A percentile compares a stretch with the other conserved stretches of the same genome.
phyloP scores from a whole-genome alignment of 1,140 invertebrate species.

The Musca vetustissima region DNA sequence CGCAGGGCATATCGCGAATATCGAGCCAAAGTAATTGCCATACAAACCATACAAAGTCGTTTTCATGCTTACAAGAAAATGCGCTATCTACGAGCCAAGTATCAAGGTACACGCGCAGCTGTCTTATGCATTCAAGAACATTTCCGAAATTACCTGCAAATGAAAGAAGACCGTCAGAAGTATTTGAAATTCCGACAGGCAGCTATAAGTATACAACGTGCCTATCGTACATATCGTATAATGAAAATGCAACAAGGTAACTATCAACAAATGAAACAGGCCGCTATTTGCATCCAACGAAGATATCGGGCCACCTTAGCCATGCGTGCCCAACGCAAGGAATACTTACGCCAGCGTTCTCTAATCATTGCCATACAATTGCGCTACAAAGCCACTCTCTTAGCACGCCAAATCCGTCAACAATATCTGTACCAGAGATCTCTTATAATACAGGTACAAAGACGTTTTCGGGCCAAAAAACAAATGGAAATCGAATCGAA shows the following conservation, averaged over 20 bases:
- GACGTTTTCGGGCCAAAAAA: conserved; percentile 56
- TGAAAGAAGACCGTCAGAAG: conserved; percentile 33
- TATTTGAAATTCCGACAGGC: conserved; percentile 38
- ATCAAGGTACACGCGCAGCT: conserved; percentile 26
- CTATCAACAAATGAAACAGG: conserved; percentile 30
- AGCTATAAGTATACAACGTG: conserved; percentile 40
- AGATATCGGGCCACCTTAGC: conserved; percentile 43
- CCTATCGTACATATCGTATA: conserved; percentile 33
- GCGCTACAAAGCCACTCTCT: conserved; percentile 27
- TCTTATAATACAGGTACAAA: conserved; percentile 58
- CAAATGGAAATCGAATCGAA: conserved; percentile 36
- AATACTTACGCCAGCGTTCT: conserved; percentile 39
- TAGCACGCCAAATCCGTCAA: conserved; percentile 33
- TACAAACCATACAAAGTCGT: conserved; percentile 32
- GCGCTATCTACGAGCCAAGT: conserved; percentile 32
- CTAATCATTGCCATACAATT: conserved; percentile 38
- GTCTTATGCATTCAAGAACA: conserved; percentile 35
- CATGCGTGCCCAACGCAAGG: conserved; percentile 29
- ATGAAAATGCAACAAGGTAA: conserved; percentile 25
- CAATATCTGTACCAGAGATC: conserved; percentile 41
- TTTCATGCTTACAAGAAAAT: conserved; percentile 42
- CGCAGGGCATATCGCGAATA: conserved; percentile 3
- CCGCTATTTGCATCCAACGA: conserved; percentile 35
- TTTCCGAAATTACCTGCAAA: conserved; percentile 32
- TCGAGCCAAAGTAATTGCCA: not conserved